A percentile compares a stretch with the other conserved stretches of the same genome.
These are phyloP conservation scores for Melanerpes formicivorus DNA, from an alignment of 2,113 vertebrate species.

Conservation along the genomic window DNA sequence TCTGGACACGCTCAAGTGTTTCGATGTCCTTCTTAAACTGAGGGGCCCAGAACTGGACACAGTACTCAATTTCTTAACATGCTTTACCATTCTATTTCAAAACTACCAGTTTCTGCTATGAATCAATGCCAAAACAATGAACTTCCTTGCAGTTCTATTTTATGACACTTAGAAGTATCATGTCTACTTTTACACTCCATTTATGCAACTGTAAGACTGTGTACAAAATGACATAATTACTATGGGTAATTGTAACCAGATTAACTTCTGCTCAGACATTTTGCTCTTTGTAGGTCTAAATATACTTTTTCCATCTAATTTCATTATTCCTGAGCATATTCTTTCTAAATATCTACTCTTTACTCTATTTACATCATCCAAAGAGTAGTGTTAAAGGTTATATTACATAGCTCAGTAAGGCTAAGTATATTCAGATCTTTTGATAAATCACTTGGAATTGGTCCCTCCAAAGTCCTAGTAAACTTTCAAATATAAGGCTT, in stretches of 20 bases:
- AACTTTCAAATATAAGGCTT: constrained; percentile 19
- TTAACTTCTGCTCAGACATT: not conserved
- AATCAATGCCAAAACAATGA: not conserved
- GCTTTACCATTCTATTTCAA: not conserved
- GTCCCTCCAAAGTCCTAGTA: not conserved
- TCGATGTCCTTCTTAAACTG: no score
- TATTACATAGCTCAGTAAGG: not conserved
- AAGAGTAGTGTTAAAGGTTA: not conserved
- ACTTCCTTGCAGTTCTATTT: not conserved
- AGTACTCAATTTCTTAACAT: not conserved
- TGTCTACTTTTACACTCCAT: not conserved
- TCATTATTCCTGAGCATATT: not conserved
- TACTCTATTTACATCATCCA: not conserved
- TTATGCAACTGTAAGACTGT: not conserved
- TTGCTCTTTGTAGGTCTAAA: not conserved
- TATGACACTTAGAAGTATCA: not conserved
- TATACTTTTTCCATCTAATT: not conserved
- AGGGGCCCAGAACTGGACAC: no score
- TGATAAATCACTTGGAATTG: constrained; percentile 2
- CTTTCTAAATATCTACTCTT: not conserved
- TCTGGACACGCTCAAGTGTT: no score
- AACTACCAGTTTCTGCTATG: not conserved
- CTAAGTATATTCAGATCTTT: not conserved
- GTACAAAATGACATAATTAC: not conserved
- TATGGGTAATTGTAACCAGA: not conserved